Conservation (phyloP, 2,113 vertebrate species). For the Uria lomvia region DNA sequence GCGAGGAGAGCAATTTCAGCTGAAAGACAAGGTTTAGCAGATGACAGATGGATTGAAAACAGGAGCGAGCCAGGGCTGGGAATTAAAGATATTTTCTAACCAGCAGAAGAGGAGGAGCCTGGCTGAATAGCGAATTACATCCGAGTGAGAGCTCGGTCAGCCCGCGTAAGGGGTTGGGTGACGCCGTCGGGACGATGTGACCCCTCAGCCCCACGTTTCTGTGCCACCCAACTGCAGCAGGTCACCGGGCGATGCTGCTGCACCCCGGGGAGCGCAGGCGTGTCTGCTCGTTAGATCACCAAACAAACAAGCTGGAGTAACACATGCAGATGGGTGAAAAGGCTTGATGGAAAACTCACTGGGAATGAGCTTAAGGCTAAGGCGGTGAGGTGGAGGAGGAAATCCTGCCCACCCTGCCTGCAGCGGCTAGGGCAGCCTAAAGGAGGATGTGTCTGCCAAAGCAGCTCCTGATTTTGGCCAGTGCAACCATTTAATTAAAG, state of each 20-base stretch:
- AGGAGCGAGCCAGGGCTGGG: background rate
- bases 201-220: background rate
- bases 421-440: background rate
- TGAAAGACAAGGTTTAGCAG: background rate
- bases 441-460: constrained; percentile 7
- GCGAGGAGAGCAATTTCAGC: background rate
- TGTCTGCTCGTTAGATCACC: background rate
- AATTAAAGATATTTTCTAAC: background rate
- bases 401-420: background rate
- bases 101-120: background rate
- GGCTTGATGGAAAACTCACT: accelerated
- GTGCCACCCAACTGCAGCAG: background rate
- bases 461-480: background rate
- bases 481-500: constrained; percentile 12
- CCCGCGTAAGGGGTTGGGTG: background rate
- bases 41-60: background rate
- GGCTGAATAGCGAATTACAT: background rate
- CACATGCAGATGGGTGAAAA: background rate
- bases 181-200: background rate
- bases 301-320: background rate
- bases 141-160: background rate
- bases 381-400: background rate
- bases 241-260: background rate
- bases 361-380: background rate
- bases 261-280: accelerated